Conservation (phyloP, 2,113 vertebrate species). For the Elachura formosa region DNA sequence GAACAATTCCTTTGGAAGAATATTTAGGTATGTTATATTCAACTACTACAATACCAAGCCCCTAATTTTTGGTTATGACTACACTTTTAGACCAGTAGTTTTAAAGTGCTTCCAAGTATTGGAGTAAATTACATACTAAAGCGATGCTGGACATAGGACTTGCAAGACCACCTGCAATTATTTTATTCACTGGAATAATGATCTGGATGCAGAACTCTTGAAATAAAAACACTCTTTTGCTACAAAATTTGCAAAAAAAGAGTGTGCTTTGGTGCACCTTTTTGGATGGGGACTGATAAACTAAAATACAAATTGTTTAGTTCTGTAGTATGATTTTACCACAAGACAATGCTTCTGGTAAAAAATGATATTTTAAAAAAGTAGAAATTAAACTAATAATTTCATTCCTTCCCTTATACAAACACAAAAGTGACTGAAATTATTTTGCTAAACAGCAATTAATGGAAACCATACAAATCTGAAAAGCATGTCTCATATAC, state of each 20-base stretch:
- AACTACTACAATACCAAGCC: background rate
- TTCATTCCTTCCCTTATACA: background rate
- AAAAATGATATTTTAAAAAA: background rate
- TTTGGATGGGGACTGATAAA: background rate
- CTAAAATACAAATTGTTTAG: background rate
- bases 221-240: background rate
- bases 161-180: background rate
- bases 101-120: background rate
- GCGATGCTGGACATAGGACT: background rate
- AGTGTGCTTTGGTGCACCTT: background rate
- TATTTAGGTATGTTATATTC: background rate
- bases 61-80: background rate
- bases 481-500: accelerated
- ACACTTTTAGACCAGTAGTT: background rate
- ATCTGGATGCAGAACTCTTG: background rate
- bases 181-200: background rate
- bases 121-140: background rate
- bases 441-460: background rate
- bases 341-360: background rate
- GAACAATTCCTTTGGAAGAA: background rate
- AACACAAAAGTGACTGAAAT: background rate
- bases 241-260: background rate
- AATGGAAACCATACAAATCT: background rate
- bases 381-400: background rate
- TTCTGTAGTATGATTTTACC: background rate